Percentiles rank a stretch among this genome's conserved stretches.
These are phyloP conservation scores for Synchiropus splendidus DNA, from an alignment of 2,113 vertebrate species.

Conservation along the genomic window DNA sequence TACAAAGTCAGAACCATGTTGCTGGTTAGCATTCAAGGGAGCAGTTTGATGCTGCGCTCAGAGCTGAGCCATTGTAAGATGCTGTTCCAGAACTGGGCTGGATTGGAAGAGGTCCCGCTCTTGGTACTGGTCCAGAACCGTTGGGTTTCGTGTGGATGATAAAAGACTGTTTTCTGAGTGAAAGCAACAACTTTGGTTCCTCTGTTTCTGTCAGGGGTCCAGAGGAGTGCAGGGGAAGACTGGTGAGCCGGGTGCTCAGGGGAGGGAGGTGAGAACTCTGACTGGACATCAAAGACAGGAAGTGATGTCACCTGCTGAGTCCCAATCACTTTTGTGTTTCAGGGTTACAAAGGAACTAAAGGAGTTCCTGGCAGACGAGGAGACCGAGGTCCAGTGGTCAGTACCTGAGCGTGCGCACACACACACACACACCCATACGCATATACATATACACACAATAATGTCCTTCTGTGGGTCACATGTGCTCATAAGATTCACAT, in stretches of 20 bases:
- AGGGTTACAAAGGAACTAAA: constrained; percentile 74
- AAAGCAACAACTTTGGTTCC: background rate
- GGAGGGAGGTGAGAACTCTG: constrained; percentile 58
- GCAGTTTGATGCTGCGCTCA: no score
- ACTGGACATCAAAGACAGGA: background rate
- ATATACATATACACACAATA: no score
- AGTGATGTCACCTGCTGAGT: no score
- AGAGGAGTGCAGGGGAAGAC: constrained; percentile 58
- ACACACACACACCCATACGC: no score
- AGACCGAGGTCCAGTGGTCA: constrained; percentile 63
- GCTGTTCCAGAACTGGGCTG: no score
- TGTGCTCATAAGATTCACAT: no score
- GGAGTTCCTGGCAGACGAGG: constrained; percentile 66
- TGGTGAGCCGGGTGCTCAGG: constrained; percentile 62
- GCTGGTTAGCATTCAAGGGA: no score
- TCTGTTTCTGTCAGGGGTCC: constrained; percentile 53
- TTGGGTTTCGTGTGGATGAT: no score
- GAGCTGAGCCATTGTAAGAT: no score
- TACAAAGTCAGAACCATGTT: background rate
- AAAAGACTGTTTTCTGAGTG: no score
- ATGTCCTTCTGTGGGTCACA: background rate
- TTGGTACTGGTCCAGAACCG: no score
- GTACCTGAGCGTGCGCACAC: constrained; percentile 3
- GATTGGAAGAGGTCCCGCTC: no score
- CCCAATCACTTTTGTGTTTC: background rate